phyloP scores from a whole-genome alignment of 2,113 vertebrate species.

The Narcine bancroftii region DNA sequence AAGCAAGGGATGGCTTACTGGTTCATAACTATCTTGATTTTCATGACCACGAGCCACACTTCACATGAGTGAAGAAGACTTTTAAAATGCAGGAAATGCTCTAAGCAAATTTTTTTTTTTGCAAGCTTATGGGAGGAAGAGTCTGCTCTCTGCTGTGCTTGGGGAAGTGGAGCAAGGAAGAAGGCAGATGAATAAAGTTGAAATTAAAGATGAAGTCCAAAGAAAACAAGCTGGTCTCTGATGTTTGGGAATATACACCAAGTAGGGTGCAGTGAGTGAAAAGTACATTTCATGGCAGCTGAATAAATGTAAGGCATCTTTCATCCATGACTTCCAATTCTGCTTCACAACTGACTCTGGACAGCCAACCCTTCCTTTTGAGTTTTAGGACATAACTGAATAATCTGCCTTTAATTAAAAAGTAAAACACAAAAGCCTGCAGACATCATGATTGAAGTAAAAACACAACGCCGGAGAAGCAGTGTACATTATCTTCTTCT shows the following conservation, averaged over 20 bases:
- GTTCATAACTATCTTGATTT: no score
- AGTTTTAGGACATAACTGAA: slow-evolving; percentile 37
- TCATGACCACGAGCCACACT: no score
- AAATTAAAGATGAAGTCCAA: background rate
- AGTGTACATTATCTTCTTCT: no score
- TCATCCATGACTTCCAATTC: background rate
- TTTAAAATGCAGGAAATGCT: no score
- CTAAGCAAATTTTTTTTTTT: background rate
- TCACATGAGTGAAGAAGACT: no score
- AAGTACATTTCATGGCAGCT: background rate
- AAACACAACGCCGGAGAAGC: no score
- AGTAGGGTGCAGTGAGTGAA: background rate
- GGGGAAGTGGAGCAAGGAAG: background rate
- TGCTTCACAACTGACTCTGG: background rate
- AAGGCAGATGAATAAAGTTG: background rate
- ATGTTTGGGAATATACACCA: background rate
- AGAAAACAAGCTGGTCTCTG: background rate
- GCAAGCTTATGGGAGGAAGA: background rate
- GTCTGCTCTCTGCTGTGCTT: background rate
- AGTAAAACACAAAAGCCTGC: no score
- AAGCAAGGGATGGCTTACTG: no score
- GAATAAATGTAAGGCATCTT: background rate
- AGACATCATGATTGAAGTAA: no score
- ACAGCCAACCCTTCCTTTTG: slow-evolving; percentile 36
- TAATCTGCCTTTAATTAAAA: no score